Evolutionary conservation across 2,888 invertebrate genomes (phyloP), one percentile per base, ranked within the genome.

Genomic region (Hoplodrina blanda): DNA sequence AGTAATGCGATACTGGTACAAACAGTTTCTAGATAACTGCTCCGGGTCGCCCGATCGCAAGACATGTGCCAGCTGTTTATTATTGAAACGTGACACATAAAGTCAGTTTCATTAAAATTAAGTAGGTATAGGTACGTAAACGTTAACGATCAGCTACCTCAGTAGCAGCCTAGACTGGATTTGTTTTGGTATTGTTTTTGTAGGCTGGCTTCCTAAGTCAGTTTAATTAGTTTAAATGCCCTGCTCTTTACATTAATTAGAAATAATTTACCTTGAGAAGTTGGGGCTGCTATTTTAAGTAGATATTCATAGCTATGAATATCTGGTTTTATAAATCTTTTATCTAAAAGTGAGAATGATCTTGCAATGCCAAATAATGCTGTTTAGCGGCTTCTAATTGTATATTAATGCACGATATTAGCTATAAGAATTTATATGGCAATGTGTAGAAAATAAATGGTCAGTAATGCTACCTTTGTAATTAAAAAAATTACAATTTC

Each of bases 1-100:
- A 68, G 17, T 46, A 50, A 68, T 74, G 54, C 55, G 73, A 77
- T 76, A 79, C 56, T 54, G 55, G 55, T 60, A 61, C 69, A 54
- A 70, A 56, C 55, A 62, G 67, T 37, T 69, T 69, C 63, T 78
- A 75, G 78, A 82, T 77, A 54, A 84, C n/a, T 15, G 46, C 17
- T 17, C 6, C 75, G 69, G 73, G 76, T 76, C 69, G 63, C 66
- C 62, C 64, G 69, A 68, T 71, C 62, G 56, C 62, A 33, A 55
- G 61, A 80, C 78, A 76, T 80, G 73, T 82, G 71, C 60, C 8
- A 54, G 54, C 30, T 82, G 70, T 78, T 81, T 73, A 57, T 71
- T 70, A 72, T 68, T 78, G 59, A 63, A 73, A 69, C 54, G 77
- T 73, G 81, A 81, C 49, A 54, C 17, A 50, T 33, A 30, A 20